These are phyloP conservation scores for Sturmia bella DNA, from an alignment of 2,888 invertebrate genomes.

Conservation along the genomic window DNA sequence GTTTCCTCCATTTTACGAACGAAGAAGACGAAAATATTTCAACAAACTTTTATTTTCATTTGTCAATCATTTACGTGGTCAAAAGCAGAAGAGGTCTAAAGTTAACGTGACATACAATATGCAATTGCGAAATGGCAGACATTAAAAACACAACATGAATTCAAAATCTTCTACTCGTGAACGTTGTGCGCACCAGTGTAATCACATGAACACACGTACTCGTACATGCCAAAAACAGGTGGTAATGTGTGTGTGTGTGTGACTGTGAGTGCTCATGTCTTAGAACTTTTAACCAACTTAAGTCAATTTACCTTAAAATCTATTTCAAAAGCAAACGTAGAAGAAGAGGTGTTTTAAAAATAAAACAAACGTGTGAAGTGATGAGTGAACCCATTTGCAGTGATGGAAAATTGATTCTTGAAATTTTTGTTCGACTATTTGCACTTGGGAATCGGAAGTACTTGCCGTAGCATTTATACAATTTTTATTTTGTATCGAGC, in stretches of 20 bases:
- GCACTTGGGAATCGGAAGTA: too few relatives aligned
- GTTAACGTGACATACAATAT: constrained; percentile 44
- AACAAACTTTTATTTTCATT: neutral
- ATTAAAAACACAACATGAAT: constrained; percentile 15
- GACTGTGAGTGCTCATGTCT: constrained; percentile 24
- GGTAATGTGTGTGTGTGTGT: neutral
- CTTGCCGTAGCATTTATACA: too few relatives aligned
- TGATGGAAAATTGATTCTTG: too few relatives aligned
- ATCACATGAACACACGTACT: neutral
- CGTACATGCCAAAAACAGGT: neutral
- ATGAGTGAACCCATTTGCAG: too few relatives aligned
- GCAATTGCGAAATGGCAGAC: constrained; percentile 27
- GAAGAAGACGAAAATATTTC: neutral
- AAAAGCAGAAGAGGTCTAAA: neutral
- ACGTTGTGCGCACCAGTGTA: neutral
- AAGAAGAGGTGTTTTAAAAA: too few relatives aligned
- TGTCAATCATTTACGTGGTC: constrained; percentile 16
- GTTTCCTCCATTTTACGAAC: too few relatives aligned
- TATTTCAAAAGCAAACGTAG: constrained; percentile 36
- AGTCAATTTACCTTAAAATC: constrained; percentile 60
- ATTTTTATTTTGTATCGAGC: too few relatives aligned
- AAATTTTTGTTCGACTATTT: too few relatives aligned
- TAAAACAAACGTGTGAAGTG: too few relatives aligned
- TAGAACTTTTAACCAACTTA: constrained; percentile 49
- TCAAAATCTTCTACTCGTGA: constrained; percentile 14